Evolutionary conservation across 2,113 vertebrate species (phyloP).

Genomic region (Puffinus mauretanicus): DNA sequence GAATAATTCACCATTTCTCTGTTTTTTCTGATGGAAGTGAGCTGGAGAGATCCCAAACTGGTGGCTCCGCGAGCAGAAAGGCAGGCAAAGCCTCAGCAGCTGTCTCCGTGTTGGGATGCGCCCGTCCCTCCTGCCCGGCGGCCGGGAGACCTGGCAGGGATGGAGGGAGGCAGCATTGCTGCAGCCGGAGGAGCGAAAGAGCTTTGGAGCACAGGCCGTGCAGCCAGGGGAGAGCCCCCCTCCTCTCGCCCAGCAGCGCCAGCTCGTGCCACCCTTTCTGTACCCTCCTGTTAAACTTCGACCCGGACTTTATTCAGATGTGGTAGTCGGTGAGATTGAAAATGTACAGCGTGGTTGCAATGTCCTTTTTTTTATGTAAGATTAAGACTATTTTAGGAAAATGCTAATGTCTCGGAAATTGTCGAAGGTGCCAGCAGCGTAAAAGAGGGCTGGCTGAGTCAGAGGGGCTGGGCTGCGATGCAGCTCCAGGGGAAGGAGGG

Average conservation of each 20-base stretch:
- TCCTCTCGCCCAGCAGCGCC: rapidly evolving
- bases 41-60: background rate
- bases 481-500: background rate
- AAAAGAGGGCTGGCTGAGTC: background rate
- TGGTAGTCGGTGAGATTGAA: background rate
- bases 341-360: background rate
- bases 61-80: background rate
- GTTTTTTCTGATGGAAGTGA: background rate
- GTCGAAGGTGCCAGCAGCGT: background rate
- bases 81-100: background rate
- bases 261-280: background rate
- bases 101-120: background rate
- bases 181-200: background rate
- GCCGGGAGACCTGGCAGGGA: background rate
- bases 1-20: background rate
- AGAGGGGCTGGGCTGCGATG: background rate
- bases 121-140: rapidly evolving
- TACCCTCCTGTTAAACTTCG: rapidly evolving
- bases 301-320: background rate
- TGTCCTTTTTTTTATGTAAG: background rate
- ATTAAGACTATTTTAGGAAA: background rate
- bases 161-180: background rate
- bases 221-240: background rate
- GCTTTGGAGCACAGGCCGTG: background rate
- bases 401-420: background rate